Evolutionary conservation across 2,113 vertebrate genomes (phyloP), one percentile per base, ranked within the genome.

Genomic region (Trichomycterus rosablanca): DNA sequence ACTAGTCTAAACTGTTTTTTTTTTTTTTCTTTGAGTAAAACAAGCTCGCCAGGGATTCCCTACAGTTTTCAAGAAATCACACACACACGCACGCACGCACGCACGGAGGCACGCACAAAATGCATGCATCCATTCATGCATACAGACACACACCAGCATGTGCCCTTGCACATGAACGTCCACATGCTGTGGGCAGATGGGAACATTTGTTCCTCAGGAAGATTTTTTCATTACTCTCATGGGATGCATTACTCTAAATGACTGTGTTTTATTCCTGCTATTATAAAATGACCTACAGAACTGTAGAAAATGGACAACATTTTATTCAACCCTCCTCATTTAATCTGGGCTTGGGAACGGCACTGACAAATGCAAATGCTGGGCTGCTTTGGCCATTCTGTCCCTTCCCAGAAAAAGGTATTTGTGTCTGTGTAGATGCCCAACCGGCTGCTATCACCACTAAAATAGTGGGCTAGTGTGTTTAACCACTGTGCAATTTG

Each of bases 191-290:
- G 12, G 34, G 10, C 34, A 37, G 34, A 37, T 37, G 34, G 34
- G 10, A 3, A 37, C 34, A 37, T 7, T 37, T 37, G 12, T 73
- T 83, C 68, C 72, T 59, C 58, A 72, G 1, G 79, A 80, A 77
- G 32, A 73, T 69, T 69, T 74, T 68, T 81, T 81, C 73, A 75
- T 73, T 70, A 75, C 10, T 75, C 66, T 75, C 44, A 75, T 55
- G 46, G 24, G 64, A 45, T 67, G 44, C 45, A 77, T 79, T 74
- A 68, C 62, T 46, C 8, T 50, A 43, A 59, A 51, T 43, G 16
- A 50, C 73, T 74, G 70, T 37, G 2, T 67, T 80, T 77, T 45
- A 77, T 63, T 70, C 52, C 10, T 16, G 60, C 53, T 70, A 28
- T 34, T 72, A 78, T 18, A 46, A 23, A 55, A 45, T 46, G 26